phyloP scores from a whole-genome alignment of 2,797 vertebrate genomes.

The Epinephelus coioides region DNA sequence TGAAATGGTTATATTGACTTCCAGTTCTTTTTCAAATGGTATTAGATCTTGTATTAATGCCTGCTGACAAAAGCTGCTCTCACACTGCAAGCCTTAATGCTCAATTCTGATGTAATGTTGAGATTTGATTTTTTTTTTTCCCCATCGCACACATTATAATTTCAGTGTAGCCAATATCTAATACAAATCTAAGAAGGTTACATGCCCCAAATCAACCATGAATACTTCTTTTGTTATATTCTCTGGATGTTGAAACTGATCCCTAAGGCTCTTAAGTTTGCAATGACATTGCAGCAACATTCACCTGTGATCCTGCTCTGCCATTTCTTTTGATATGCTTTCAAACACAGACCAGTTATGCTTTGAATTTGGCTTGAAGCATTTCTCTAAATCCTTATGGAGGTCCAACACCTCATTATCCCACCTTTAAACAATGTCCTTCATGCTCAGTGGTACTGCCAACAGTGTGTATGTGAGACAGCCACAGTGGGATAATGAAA shows the following conservation, averaged over 20 bases:
- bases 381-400: slow-evolving; percentile 40
- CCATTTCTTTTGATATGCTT: slow-evolving; percentile 40
- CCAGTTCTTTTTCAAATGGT: slow-evolving; percentile 37
- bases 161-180: slow-evolving; percentile 3
- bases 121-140: slow-evolving; percentile 15
- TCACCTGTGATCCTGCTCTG: slow-evolving; percentile 39
- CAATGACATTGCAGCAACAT: slow-evolving; percentile 43
- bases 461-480: slow-evolving; percentile 4
- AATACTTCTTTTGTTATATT: slow-evolving; percentile 39
- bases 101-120: slow-evolving; percentile 14
- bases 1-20: slow-evolving; percentile 47
- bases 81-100: slow-evolving; percentile 24
- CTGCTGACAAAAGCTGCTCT: slow-evolving; percentile 56
- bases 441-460: slow-evolving; percentile 15
- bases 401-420: slow-evolving; percentile 49
- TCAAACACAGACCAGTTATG: slow-evolving; percentile 30
- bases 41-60: slow-evolving; percentile 53
- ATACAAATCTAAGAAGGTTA: slow-evolving; percentile 23
- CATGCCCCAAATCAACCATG: slow-evolving; percentile 8
- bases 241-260: slow-evolving; percentile 1
- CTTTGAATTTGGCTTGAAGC: slow-evolving; percentile 41
- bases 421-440: slow-evolving; percentile 40
- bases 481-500: not conserved
- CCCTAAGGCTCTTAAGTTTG: slow-evolving; percentile 17
- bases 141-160: not conserved